Evolutionary conservation across 1,140 invertebrate genomes (phyloP).

Genomic region (Euwallacea fornicatus): DNA sequence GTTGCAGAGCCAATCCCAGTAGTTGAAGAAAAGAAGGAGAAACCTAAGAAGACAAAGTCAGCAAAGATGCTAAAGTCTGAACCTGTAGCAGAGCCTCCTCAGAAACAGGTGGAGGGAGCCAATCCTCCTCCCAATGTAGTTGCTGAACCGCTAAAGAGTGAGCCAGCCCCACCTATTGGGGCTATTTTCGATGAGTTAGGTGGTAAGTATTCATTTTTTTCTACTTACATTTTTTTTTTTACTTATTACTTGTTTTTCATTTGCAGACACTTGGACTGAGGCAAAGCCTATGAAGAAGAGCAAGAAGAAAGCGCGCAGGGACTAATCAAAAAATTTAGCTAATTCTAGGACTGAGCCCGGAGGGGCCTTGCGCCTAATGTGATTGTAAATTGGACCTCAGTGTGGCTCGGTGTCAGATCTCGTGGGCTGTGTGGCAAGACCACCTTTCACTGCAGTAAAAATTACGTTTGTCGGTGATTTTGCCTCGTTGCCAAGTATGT

Average conservation of each 20-base stretch:
- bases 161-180: constrained; percentile 21
- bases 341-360: background rate
- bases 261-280: constrained; percentile 51
- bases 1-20: constrained; percentile 48
- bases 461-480: background rate
- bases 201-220: constrained; percentile 55
- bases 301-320: constrained; percentile 51
- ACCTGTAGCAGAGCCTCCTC: background rate
- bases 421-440: background rate
- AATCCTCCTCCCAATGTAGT: background rate
- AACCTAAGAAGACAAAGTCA: constrained; percentile 55
- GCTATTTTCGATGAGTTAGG: constrained; percentile 67
- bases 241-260: background rate
- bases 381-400: constrained; percentile 1
- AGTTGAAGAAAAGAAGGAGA: constrained; percentile 53
- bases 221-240: background rate
- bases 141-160: background rate
- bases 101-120: constrained; percentile 48
- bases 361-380: background rate
- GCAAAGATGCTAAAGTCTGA: constrained; percentile 41
- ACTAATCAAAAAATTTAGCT: constrained; percentile 36
- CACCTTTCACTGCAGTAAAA: background rate
- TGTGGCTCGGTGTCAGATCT: background rate
- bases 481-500: too few species aligned
- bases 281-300: constrained; percentile 50